Percentiles rank a stretch among this genome's conserved stretches.
phyloP scores from a whole-genome alignment of 2,113 vertebrate genomes.

The Coryphaenoides rupestris region DNA sequence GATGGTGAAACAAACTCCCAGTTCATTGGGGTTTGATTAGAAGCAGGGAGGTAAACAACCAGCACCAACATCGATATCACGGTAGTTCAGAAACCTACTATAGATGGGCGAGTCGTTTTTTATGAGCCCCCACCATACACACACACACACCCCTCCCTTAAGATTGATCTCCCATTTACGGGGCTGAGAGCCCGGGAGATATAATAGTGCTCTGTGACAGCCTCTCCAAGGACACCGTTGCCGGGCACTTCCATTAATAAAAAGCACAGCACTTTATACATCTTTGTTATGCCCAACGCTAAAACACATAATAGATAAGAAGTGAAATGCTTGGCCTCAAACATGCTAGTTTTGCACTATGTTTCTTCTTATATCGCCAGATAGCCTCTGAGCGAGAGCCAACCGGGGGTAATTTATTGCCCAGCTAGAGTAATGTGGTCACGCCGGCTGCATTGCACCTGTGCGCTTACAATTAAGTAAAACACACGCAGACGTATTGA shows the following conservation, averaged over 20 bases:
- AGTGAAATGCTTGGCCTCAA: constrained; percentile 8
- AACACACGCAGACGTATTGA: constrained; percentile 55
- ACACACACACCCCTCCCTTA: constrained; percentile 20
- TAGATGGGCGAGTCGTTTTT: not conserved
- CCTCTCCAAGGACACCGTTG: constrained; percentile 62
- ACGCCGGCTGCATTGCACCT: constrained; percentile 5
- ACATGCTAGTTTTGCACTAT: constrained; percentile 19
- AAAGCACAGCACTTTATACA: constrained; percentile 27
- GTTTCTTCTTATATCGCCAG: not conserved
- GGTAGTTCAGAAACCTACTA: not conserved
- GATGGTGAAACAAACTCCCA: not conserved
- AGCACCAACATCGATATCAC: not conserved
- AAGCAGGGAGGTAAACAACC: not conserved
- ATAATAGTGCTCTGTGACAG: constrained; percentile 48
- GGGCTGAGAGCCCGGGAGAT: constrained; percentile 42
- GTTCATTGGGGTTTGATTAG: not conserved
- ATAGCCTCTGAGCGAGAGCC: not conserved
- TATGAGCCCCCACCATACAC: too few relatives aligned
- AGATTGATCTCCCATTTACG: constrained; percentile 64
- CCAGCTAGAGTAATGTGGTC: constrained; percentile 28
- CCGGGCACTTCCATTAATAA: constrained; percentile 51
- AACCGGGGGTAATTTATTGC: constrained; percentile 39
- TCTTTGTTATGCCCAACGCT: constrained; percentile 34
- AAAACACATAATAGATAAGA: constrained; percentile 26
- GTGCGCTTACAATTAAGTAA: constrained; percentile 42